Base-by-base conservation (phyloP, 92 coral and sea anemone species). In the Blastomussa wellsi region DNA sequence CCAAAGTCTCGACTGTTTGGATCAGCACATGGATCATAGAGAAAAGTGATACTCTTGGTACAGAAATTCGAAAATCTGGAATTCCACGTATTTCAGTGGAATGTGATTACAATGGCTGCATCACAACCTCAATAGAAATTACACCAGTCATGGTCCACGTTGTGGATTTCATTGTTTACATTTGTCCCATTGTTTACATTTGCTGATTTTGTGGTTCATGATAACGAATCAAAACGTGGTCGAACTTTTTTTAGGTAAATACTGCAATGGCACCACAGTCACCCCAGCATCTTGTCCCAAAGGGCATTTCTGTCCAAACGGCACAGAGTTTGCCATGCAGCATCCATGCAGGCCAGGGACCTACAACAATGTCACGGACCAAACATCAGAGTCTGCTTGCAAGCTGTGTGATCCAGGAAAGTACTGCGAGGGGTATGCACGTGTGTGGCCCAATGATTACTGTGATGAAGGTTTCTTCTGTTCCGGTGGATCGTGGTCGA, bases 381-480 rank as follows among this genome's bases (percentile, higher is more conserved):
- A 96, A 62, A 86, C 98, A 2, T 89, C 95, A 9, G 92, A 76
- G 74, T 82, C 79, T 22, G 89, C 98, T 0, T 96, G 99, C 66
- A 86, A 91, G 67, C 93, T 88, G 38, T 96, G 99, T 80, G 96
- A 94, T 70, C 94, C 99, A 1, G 99, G 99, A 1, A 88, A 82
- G 41, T 96, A 96, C 80, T 96, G 99, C 82, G 98, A 92, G 80
- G 99, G 99, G 0, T 90, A 80, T 17, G 97, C 94, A 14, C 89
- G 95, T 4, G 90, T 77, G 13, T 72, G 82, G 79, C 98, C 99
- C 42, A 94, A 95, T 87, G 99, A 94, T 47, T 86, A 83, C 28
- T 96, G 99, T 66, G 99, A 95, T 81, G 94, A 90, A 69, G 98
- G 99, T 13, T 94, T 96, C 76, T 96, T 79, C 83, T 96, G 98